Conservation (phyloP, 2,797 vertebrate genomes). For the Clarias fuscus region DNA sequence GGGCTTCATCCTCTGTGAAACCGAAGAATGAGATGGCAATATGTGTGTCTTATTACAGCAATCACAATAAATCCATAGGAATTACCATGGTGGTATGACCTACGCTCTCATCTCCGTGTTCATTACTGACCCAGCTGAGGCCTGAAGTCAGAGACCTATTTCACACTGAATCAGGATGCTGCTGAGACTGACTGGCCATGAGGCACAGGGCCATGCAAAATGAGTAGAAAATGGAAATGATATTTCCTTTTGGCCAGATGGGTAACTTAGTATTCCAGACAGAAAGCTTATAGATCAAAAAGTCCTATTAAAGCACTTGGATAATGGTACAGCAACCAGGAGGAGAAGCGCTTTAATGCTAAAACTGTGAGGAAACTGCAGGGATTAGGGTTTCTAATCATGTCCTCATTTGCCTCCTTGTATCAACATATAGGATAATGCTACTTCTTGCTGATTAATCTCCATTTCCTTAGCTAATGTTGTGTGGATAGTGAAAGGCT, state of each 20-base stretch:
- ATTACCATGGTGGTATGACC: slow-evolving; percentile 64
- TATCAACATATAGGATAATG: not conserved
- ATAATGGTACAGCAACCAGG: slow-evolving; percentile 41
- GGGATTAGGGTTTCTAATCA: slow-evolving; percentile 22
- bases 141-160: slow-evolving; percentile 63
- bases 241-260: slow-evolving; percentile 60
- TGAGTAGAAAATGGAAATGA: slow-evolving; percentile 63
- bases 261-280: slow-evolving; percentile 57
- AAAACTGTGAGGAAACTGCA: slow-evolving; percentile 10
- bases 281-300: slow-evolving; percentile 54
- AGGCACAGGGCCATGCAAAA: slow-evolving; percentile 47
- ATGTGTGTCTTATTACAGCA: slow-evolving; percentile 65
- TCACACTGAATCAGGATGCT: slow-evolving; percentile 70
- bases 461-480: not conserved
- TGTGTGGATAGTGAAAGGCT: not conserved
- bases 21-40: slow-evolving; percentile 5
- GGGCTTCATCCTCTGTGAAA: slow-evolving; percentile 5
- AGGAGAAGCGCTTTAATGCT: slow-evolving; percentile 24
- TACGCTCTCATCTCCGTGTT: slow-evolving; percentile 65
- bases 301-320: slow-evolving; percentile 51
- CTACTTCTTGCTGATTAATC: not conserved
- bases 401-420: slow-evolving; percentile 28
- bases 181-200: slow-evolving; percentile 56
- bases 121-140: slow-evolving; percentile 55
- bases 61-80: slow-evolving; percentile 66